Conservation (phyloP, 1,140 invertebrate species). For the Panagrolaimus sp. region DNA sequence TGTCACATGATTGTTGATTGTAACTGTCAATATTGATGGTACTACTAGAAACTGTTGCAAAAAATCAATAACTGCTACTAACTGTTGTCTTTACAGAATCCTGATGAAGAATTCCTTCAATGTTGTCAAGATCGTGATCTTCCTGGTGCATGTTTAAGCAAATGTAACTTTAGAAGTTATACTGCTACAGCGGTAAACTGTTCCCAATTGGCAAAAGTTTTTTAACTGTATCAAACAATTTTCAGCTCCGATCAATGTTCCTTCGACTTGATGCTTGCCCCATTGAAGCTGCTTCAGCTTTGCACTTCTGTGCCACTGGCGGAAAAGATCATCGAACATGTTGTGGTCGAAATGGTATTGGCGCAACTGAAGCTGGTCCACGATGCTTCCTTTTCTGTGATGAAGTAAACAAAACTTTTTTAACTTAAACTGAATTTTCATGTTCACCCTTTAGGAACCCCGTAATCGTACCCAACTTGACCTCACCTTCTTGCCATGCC, state of each 20-base stretch:
- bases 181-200: slow-evolving; percentile 33
- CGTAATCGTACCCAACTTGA: slow-evolving; percentile 52
- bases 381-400: slow-evolving; percentile 47
- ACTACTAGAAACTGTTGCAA: too few relatives aligned
- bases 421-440: too few relatives aligned
- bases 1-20: not conserved
- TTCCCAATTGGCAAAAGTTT: not conserved
- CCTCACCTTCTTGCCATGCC: slow-evolving; percentile 42
- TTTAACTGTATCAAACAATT: not conserved
- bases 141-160: slow-evolving; percentile 43
- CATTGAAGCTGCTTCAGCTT: slow-evolving; percentile 45
- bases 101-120: slow-evolving; percentile 29
- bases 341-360: slow-evolving; percentile 40
- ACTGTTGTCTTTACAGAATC: too few relatives aligned
- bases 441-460: slow-evolving; percentile 20
- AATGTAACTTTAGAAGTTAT: slow-evolving; percentile 39
- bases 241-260: slow-evolving; percentile 27
- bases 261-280: slow-evolving; percentile 36
- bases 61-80: too few relatives aligned
- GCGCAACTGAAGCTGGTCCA: slow-evolving; percentile 39
- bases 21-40: too few relatives aligned
- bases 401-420: slow-evolving; percentile 14
- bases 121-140: slow-evolving; percentile 47
- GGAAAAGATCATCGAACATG: slow-evolving; percentile 32
- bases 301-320: slow-evolving; percentile 49